A percentile compares a stretch with the other conserved stretches of the same genome.
phyloP scores from a whole-genome alignment of 2,113 vertebrate species.

The Centropus unirufus region DNA sequence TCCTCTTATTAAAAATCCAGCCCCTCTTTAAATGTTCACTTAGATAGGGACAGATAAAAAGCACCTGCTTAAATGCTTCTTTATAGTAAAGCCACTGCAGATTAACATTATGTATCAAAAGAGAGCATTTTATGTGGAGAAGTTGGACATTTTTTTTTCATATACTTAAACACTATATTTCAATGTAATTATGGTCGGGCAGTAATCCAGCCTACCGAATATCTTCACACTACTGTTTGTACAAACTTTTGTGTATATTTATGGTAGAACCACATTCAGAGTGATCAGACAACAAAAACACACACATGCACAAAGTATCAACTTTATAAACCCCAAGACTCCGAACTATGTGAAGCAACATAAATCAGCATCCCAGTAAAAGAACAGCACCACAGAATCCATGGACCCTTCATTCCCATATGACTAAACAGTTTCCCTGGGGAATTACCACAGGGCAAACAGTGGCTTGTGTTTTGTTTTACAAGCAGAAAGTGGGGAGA shows the following conservation, averaged over 20 bases:
- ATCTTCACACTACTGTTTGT: background rate
- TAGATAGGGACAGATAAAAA: background rate
- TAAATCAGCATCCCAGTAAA: background rate
- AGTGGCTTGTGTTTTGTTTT: background rate
- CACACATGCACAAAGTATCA: background rate
- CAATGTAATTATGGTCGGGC: background rate
- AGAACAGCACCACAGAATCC: background rate
- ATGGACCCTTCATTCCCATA: background rate
- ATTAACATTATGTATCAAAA: background rate
- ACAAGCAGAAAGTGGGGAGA: background rate
- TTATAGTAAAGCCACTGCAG: background rate
- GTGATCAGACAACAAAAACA: background rate
- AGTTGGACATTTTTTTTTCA: background rate
- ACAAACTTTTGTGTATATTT: background rate
- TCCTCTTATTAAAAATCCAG: background rate
- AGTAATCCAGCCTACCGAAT: background rate
- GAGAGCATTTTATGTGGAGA: background rate
- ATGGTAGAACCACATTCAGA: background rate
- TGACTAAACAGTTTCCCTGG: background rate
- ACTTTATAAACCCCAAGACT: background rate
- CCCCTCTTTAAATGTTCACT: background rate
- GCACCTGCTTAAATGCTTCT: background rate
- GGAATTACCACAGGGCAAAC: background rate
- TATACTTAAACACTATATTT: background rate
- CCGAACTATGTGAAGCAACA: background rate